Evolutionary conservation across 2,888 invertebrate species (phyloP).

Genomic region (Amblyjoppa proteus): DNA sequence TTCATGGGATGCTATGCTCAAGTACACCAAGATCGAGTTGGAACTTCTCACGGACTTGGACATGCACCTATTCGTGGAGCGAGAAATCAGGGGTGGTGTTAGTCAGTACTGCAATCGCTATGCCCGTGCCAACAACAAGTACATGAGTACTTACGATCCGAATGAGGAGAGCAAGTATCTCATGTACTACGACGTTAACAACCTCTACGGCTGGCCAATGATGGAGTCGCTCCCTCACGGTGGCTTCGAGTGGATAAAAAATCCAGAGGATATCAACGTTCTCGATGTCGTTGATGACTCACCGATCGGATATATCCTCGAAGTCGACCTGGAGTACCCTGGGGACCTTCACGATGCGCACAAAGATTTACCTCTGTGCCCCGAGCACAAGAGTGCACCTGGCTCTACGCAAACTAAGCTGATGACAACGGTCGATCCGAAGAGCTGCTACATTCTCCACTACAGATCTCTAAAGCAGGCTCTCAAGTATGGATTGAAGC

Average conservation of each 20-base stretch:
- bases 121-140: conserved; percentile 71
- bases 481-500: conserved; percentile 38
- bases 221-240: conserved; percentile 24
- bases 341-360: conserved; percentile 75
- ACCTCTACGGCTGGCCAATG: conserved; percentile 58
- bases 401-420: conserved; percentile 70
- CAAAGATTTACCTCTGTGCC: conserved; percentile 78
- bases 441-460: conserved; percentile 38
- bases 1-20: conserved; percentile 65
- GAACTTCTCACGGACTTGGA: conserved; percentile 69
- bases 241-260: conserved; percentile 76
- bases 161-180: conserved; percentile 47
- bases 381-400: conserved; percentile 71
- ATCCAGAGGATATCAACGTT: conserved; percentile 50
- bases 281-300: conserved; percentile 27
- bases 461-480: conserved; percentile 50
- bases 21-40: conserved; percentile 57
- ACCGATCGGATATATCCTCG: conserved; percentile 76
- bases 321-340: conserved; percentile 73
- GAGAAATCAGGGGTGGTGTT: conserved; percentile 72
- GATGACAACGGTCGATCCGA: conserved; percentile 66
- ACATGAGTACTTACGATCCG: conserved; percentile 60
- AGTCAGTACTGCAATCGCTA: conserved; percentile 72
- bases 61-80: conserved; percentile 71
- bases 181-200: conserved; percentile 65